These are phyloP conservation scores for Tethea ocularis DNA, from an alignment of 2,888 invertebrate genomes.

Conservation along the genomic window DNA sequence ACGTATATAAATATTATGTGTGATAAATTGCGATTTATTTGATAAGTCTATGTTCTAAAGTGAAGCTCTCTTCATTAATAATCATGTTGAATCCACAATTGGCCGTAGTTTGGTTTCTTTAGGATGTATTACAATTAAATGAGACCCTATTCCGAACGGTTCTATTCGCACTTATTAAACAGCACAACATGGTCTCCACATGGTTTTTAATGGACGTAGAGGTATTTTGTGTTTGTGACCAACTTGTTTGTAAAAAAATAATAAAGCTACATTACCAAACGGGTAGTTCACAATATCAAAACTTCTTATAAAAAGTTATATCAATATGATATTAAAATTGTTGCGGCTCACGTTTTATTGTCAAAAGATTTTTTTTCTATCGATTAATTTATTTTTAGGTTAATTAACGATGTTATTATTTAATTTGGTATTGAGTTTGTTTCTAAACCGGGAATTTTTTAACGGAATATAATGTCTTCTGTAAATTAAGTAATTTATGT, in stretches of 20 bases:
- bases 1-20: conserved; percentile 68
- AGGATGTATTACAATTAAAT: background rate
- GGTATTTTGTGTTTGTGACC: background rate
- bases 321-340: conserved; percentile 79
- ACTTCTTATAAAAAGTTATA: conserved; percentile 64
- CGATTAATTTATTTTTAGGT: conserved; percentile 75
- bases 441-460: conserved; percentile 60
- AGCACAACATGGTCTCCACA: background rate
- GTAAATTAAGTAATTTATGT: conserved; percentile 50
- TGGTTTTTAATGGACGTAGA: conserved; percentile 1
- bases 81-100: conserved; percentile 16
- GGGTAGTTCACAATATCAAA: conserved; percentile 55
- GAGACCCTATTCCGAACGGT: background rate
- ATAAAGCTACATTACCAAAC: conserved; percentile 10
- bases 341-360: conserved; percentile 70
- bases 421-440: conserved; percentile 62
- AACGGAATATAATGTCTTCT: conserved; percentile 44
- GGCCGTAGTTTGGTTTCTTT: background rate
- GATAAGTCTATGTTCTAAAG: conserved; percentile 46
- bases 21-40: conserved; percentile 75
- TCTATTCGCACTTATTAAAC: background rate
- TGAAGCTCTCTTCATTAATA: conserved; percentile 49
- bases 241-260: background rate
- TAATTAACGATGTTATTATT: conserved; percentile 65
- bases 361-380: conserved; percentile 58